Base-by-base conservation (phyloP, 1,140 invertebrate species). In the Schmidtea mediterranea region DNA sequence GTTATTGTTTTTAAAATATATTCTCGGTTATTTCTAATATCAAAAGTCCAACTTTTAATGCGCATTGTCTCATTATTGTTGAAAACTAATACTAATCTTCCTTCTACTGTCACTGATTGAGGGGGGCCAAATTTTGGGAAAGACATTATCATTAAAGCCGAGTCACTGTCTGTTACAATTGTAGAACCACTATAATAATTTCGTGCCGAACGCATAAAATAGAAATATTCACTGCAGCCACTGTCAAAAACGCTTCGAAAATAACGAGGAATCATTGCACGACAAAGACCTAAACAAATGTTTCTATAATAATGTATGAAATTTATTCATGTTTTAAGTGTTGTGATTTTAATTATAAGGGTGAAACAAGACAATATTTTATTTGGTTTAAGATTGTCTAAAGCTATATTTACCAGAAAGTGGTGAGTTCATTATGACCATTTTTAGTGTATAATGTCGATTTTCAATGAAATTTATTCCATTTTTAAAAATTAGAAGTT, bases 181-280 rank as follows among this genome's bases (percentile, higher is more conserved):
- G 78, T 83, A 55, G 84, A 89, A 66, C 83, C 87, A 69, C 92
- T 83, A 73, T 89, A 92, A 60, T 82, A 87, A 71, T 95, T 87
- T 71, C 92, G 92, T 48, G 83, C 78, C 68, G 92, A 82, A 59
- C 83, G 81, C 64, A 95, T 73, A 65, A 84, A 83, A 70, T 87
- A 94, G 67, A 90, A 89, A 56, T 95, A 68, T 69, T 97, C 89
- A 48, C 82, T 87, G 13, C 94, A 86, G 52, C 87, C 89, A 55
- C 86, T 87, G 66, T 97, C 90, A 69, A 92, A 94, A 73, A 95
- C 90, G 69, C 83, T 92, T 53, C 89, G 76, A 68, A 97, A 97
- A 71, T 94, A 97, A 54, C 89, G 77, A 32, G 89, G 89, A 69
- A 97, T 94, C 55, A 95, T 71, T 55, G 84, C 90, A 65, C 89